Evolutionary conservation across 1,140 invertebrate genomes (phyloP), one percentile per base, ranked within the genome.

Genomic region (Aphis craccivora): DNA sequence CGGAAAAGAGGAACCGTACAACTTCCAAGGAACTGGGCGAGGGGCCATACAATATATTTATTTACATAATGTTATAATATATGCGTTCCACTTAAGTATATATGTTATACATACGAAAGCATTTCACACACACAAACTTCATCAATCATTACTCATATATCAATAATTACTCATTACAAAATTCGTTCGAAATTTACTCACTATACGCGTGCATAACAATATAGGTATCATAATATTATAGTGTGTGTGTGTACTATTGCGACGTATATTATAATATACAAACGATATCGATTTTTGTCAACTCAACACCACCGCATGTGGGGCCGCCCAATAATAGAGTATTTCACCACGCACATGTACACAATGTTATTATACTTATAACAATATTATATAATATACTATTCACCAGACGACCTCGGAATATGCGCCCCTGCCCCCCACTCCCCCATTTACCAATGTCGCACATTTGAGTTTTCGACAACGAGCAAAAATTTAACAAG

Each of bases 261-360:
- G 48, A 51, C 48, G 48, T 51, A 89, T 18, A n/a, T 87, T 89
- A 48, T 45, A 60, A 30, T n/a, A 76, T 37, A 53, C 87, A 18
- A 89, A n/a, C n/a, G 18, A 89, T 37, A 89, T 89, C 48, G 87
- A 89, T 89, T 89, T 89, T 35, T 20, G 18, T 53, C 48, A 37
- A 89, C 51, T 89, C 87, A 89, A 89, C 48, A 53, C 48, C 6
- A 22, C 51, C 60, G 30, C 48, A 51, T 76, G 30, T 76, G 60
- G 60, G 60, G 60, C 30, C 60, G 60, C 60, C 30, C 60, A 35
- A 53, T 89, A 89, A 89, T 51, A 89, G 35, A 53, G n/a, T n/a
- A 89, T 53, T 88, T 88, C 45, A 88, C 86, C 60, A 11, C 60
- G 14, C 60, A 76, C 60, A n/a, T 76, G 60, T 76, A 22, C 8